Evolutionary conservation across 2,888 invertebrate genomes (phyloP).

Genomic region (Diloba caeruleocephala): DNA sequence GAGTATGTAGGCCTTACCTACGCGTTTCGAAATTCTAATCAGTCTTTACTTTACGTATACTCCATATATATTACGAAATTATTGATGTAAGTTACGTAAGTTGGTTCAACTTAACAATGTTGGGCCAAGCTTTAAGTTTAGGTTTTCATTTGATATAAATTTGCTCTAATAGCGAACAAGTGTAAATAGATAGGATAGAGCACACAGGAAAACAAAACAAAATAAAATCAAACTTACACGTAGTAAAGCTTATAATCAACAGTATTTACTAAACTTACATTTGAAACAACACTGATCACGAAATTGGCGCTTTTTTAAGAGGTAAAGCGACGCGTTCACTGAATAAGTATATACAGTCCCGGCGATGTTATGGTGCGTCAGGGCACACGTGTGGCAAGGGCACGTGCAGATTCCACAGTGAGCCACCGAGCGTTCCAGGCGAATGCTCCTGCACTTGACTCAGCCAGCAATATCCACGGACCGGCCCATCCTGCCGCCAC

Average conservation of each 20-base stretch:
- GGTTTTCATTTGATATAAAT: neutral
- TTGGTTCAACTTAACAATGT: too few species aligned
- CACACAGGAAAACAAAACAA: constrained; percentile 16
- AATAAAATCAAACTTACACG: constrained; percentile 34
- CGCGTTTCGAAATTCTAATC: constrained; percentile 72
- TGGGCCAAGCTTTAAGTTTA: neutral
- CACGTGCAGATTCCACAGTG: constrained; percentile 83
- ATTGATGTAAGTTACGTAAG: neutral
- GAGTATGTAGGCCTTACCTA: constrained; percentile 73
- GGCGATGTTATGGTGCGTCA: constrained; percentile 68
- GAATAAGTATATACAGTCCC: constrained; percentile 53
- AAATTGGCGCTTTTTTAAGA: constrained; percentile 37
- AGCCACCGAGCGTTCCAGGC: constrained; percentile 80
- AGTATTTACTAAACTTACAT: constrained; percentile 13
- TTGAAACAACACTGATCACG: constrained; percentile 39
- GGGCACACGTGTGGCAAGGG: constrained; percentile 75
- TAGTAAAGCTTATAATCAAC: constrained; percentile 9
- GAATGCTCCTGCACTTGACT: constrained; percentile 86
- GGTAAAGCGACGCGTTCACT: constrained; percentile 53
- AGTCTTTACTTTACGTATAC: constrained; percentile 56
- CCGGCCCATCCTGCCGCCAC: constrained; percentile 77
- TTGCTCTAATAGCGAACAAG: neutral
- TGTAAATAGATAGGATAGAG: constrained; percentile 12
- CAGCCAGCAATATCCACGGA: constrained; percentile 60
- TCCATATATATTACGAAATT: constrained; percentile 23